phyloP scores from a whole-genome alignment of 2,888 invertebrate species.

The Calliscelio sp. region DNA sequence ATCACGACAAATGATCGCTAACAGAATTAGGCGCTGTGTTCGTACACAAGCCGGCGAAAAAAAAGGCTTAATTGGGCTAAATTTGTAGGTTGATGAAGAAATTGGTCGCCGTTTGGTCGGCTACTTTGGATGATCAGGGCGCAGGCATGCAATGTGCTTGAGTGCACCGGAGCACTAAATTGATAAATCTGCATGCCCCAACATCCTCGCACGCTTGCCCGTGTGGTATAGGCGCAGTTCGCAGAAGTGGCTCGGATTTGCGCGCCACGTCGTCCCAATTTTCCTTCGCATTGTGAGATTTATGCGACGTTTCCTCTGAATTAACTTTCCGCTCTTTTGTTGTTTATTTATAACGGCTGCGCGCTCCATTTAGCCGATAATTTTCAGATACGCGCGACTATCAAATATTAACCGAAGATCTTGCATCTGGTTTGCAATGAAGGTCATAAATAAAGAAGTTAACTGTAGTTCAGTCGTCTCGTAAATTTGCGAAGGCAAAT shows the following conservation, averaged over 20 bases:
- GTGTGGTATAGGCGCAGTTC: no score
- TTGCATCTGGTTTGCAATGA: no score
- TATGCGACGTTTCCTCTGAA: constrained; percentile 58
- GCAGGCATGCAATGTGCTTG: constrained; percentile 78
- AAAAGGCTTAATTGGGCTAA: constrained; percentile 63
- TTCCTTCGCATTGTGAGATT: constrained; percentile 46
- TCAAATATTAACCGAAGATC: constrained; percentile 1
- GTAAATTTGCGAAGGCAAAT: constrained; percentile 37
- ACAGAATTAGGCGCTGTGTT: constrained; percentile 35
- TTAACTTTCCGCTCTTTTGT: constrained; percentile 49
- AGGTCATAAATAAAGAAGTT: no score
- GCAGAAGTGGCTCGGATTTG: constrained; percentile 54
- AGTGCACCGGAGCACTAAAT: constrained; percentile 81
- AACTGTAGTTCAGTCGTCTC: constrained; percentile 3
- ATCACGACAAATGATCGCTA: no score
- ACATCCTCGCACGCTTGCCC: constrained; percentile 75
- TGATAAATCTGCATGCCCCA: constrained; percentile 84
- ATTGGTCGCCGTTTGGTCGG: constrained; percentile 65
- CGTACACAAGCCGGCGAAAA: constrained; percentile 29
- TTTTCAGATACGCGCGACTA: neutral
- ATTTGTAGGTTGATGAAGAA: constrained; percentile 74
- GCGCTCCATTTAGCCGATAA: constrained; percentile 16
- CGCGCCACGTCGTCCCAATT: constrained; percentile 60
- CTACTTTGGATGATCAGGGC: constrained; percentile 73
- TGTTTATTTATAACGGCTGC: constrained; percentile 35